phyloP scores from a whole-genome alignment of 2,888 invertebrate genomes.

The Eulithis testata region DNA sequence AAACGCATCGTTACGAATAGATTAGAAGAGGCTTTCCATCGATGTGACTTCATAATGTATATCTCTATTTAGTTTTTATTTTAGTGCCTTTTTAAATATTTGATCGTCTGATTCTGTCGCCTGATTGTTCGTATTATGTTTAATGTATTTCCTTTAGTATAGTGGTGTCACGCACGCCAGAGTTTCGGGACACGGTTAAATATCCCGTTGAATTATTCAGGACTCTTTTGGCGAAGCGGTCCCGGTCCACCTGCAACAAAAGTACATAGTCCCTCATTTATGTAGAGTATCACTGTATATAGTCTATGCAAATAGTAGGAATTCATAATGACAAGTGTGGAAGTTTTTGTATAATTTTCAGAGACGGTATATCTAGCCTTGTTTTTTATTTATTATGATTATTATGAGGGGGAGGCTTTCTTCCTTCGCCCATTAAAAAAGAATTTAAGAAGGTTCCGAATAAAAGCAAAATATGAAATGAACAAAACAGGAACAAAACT shows the following conservation, averaged over 20 bases:
- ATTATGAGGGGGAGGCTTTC: too few relatives aligned
- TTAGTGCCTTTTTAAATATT: conserved; percentile 13
- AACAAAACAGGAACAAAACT: conserved; percentile 27
- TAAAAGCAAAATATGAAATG: conserved; percentile 34
- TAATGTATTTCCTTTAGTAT: conserved; percentile 43
- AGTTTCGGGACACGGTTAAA: conserved; percentile 67
- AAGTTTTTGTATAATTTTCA: conserved; percentile 25
- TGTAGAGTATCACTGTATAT: conserved; percentile 56
- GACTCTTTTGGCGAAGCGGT: conserved; percentile 70
- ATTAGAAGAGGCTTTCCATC: conserved; percentile 9
- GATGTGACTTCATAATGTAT: background rate
- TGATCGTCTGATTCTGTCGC: background rate
- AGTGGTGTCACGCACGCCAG: conserved; percentile 55
- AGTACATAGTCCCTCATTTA: conserved; percentile 74
- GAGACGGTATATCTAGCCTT: background rate
- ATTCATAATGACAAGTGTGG: conserved; percentile 51
- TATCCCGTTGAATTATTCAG: conserved; percentile 81
- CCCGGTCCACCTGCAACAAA: conserved; percentile 77
- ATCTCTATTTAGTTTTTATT: conserved; percentile 2
- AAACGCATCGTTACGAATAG: conserved; percentile 13
- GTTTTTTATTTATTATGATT: too few relatives aligned
- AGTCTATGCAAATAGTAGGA: conserved; percentile 56
- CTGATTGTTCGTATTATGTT: conserved; percentile 16
- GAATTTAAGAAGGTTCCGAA: conserved; percentile 7
- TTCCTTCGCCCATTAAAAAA: too few relatives aligned